phyloP scores from a whole-genome alignment of 2,113 vertebrate species.

The Pseudopodoces humilis region DNA sequence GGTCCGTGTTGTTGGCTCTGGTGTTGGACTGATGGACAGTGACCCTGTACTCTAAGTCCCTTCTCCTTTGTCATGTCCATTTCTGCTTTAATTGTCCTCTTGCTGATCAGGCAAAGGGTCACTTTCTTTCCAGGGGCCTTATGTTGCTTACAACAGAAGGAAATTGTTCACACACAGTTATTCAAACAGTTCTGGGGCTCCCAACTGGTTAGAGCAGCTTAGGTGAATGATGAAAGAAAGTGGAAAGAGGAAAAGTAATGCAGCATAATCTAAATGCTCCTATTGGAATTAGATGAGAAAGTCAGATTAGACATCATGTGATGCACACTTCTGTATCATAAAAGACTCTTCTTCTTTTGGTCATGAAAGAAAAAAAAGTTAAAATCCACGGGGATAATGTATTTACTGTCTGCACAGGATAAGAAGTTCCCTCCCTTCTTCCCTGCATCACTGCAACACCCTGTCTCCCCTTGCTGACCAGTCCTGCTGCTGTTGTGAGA shows the following conservation, averaged over 20 bases:
- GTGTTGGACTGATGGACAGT: neutral
- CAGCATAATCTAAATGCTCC: neutral
- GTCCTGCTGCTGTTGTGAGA: neutral
- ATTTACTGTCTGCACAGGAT: neutral
- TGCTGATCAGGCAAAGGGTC: neutral
- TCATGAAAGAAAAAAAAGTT: neutral
- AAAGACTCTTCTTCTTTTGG: neutral
- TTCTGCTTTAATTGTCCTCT: neutral
- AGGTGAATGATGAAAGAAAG: neutral
- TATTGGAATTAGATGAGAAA: neutral
- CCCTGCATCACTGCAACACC: neutral
- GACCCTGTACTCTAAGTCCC: neutral
- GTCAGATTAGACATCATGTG: neutral
- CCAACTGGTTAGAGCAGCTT: neutral
- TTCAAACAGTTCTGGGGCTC: neutral
- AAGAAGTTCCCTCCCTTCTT: neutral
- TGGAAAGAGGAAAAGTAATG: neutral
- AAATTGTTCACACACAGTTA: neutral
- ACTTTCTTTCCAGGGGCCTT: neutral
- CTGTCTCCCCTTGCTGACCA: neutral
- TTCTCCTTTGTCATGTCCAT: neutral
- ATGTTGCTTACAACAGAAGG: neutral
- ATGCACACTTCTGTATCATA: neutral
- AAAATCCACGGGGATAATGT: rapidly evolving
- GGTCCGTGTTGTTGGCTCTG: neutral